A percentile compares a stretch with the other conserved stretches of the same genome.
Conservation (phyloP, 2,888 invertebrate genomes). For the Agelastica alni region DNA sequence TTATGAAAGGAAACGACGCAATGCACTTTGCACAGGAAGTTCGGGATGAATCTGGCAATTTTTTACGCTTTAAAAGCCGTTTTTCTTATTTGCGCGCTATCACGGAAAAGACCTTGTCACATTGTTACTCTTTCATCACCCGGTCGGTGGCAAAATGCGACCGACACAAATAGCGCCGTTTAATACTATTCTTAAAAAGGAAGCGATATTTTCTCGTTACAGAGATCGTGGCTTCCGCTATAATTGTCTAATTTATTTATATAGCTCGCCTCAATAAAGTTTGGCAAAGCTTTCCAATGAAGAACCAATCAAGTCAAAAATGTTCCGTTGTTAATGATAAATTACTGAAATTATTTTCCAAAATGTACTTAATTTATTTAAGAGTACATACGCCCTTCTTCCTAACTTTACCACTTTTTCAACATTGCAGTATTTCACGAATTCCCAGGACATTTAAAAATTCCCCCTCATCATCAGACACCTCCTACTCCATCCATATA, state of each 20-base stretch:
- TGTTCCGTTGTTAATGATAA: no score
- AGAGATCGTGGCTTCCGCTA: no score
- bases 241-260: no score
- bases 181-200: no score
- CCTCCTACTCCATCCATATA: constrained; percentile 1
- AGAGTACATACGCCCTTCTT: no score
- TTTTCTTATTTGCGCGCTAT: constrained; percentile 33
- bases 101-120: constrained; percentile 20
- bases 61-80: constrained; percentile 40
- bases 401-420: no score
- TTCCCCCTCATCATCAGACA: constrained; percentile 8
- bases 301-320: no score
- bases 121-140: constrained; percentile 2
- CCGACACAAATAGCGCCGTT: no score
- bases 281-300: no score
- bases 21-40: constrained; percentile 46
- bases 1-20: constrained; percentile 47
- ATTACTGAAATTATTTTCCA: no score
- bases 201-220: neutral
- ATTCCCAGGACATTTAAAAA: constrained; percentile 5
- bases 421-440: neutral
- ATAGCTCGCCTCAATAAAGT: no score
- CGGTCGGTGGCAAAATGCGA: neutral
- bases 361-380: no score
- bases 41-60: constrained; percentile 33